Evolutionary conservation across 2,888 invertebrate species (phyloP).

Genomic region (Leptopterna dolabrata): DNA sequence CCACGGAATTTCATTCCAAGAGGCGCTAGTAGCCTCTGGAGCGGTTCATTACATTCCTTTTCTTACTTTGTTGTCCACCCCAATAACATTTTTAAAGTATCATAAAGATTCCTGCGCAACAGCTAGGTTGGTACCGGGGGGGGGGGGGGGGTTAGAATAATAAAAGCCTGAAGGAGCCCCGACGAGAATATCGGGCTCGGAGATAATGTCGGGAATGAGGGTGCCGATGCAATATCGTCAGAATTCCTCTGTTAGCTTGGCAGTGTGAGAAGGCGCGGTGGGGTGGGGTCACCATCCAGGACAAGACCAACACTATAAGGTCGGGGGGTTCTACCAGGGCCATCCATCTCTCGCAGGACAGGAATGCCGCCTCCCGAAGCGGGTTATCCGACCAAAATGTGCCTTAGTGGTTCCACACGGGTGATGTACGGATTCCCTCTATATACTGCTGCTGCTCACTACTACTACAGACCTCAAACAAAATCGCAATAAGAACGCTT

Average conservation of each 20-base stretch:
- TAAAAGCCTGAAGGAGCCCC: slow-evolving; percentile 12
- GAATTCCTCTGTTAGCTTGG: slow-evolving; percentile 15
- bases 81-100: slow-evolving; percentile 32
- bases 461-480: too few species aligned
- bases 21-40: background rate
- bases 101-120: slow-evolving; percentile 33
- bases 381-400: background rate
- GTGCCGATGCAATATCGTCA: slow-evolving; percentile 50
- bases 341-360: background rate
- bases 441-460: too few species aligned
- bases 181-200: background rate
- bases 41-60: slow-evolving; percentile 1
- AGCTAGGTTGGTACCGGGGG: background rate
- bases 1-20: background rate
- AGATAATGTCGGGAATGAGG: slow-evolving; percentile 49
- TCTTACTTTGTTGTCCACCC: slow-evolving; percentile 5
- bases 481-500: too few species aligned
- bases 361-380: background rate
- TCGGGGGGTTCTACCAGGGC: background rate
- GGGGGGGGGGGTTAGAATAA: slow-evolving; percentile 31
- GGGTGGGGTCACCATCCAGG: background rate
- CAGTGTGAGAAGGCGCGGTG: background rate
- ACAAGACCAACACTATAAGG: background rate
- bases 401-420: background rate
- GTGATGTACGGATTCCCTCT: background rate